Conservation (phyloP, 2,888 invertebrate species). For the Aporophyla nigra region DNA sequence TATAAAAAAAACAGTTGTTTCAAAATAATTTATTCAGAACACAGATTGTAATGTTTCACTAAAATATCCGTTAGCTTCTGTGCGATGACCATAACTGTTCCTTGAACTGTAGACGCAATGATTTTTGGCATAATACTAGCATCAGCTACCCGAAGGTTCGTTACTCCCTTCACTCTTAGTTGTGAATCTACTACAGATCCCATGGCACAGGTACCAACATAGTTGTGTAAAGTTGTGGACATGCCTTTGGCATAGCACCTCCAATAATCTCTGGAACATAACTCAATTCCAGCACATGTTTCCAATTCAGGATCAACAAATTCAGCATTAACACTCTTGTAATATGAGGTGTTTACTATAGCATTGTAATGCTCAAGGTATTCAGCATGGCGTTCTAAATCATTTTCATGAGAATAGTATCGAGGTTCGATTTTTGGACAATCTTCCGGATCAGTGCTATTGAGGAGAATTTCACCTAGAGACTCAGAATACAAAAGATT, state of each 20-base stretch:
- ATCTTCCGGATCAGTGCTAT: constrained; percentile 87
- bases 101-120: constrained; percentile 93
- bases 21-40: constrained; percentile 18
- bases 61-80: constrained; percentile 87
- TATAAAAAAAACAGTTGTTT: background rate
- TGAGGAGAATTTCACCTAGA: constrained; percentile 88
- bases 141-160: constrained; percentile 92
- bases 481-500: constrained; percentile 83
- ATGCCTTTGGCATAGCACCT: constrained; percentile 88
- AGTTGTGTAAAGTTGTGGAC: constrained; percentile 79
- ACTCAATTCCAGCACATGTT: constrained; percentile 62
- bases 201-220: constrained; percentile 93
- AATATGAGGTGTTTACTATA: constrained; percentile 81
- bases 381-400: constrained; percentile 82
- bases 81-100: constrained; percentile 93
- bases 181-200: constrained; percentile 93
- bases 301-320: constrained; percentile 67
- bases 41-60: constrained; percentile 35
- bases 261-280: constrained; percentile 91
- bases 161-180: constrained; percentile 91
- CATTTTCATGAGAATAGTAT: constrained; percentile 88
- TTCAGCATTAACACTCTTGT: constrained; percentile 76
- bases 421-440: constrained; percentile 91
- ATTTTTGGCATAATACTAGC: constrained; percentile 93
- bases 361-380: constrained; percentile 75